Evolutionary conservation across 1,140 invertebrate species (phyloP), one percentile per base, ranked within the genome.

Genomic region (Philaenus spumarius): DNA sequence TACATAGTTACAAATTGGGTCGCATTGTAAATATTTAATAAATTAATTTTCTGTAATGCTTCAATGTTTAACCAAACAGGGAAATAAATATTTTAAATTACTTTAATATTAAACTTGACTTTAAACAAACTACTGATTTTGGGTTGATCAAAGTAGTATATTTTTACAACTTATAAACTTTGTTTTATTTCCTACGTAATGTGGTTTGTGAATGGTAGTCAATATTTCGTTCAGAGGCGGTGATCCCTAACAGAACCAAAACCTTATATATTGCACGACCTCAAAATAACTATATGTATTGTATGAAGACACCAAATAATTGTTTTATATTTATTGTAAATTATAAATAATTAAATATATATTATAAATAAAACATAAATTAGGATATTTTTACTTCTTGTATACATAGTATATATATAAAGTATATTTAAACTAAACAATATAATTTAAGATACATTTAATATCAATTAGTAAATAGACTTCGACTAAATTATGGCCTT

Each of bases 151-250:
- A 9, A 19, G 22, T 51, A 20, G 14, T 6, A 35, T 51, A 12
- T 30, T 34, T 4, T 11, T 23, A 23, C 7, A 45, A 19, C 15
- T 7, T 45, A 6, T 7, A 17, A 7, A 17, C 15, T 9, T 19
- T 51, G 15, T 51, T 51, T 51, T 14, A 35, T 35, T 51, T 51
- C 20, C 48, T 51, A n/a, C n/a, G n/a, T n/a, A n/a, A n/a, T 17
- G 48, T 51, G 48, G 24, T 51, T 51, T 34, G 48, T 34, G 37
- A 51, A 5, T 24, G 48, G 48, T n/a, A n/a, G n/a, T n/a, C n/a
- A n/a, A 51, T 34, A 24, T 34, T 26, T n/a, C 26, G 20, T 23
- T 7, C 5, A 20, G 4, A 6, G 6, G 6, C 6, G 17, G 22
- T 5, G 11, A 23, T 48, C 46, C 7, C 22, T 15, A 12, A 5